Evolutionary conservation across 2,797 vertebrate genomes (phyloP).

Genomic region (Fistularia tabacaria): DNA sequence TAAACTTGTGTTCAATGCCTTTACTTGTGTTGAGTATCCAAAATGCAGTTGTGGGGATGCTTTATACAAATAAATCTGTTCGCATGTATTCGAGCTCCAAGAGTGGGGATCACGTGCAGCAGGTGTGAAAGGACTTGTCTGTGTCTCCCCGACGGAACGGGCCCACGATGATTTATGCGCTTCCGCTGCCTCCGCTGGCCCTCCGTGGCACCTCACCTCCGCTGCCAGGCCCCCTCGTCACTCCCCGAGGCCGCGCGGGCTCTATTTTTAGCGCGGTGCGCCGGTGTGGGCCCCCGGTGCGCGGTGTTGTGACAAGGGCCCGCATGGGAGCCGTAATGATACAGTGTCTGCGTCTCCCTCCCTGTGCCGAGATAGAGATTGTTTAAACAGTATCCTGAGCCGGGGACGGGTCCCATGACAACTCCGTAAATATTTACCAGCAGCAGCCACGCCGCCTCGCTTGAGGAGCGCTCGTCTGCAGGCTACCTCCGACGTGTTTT

Average conservation of each 20-base stretch:
- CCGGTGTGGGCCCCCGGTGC: constrained; percentile 54
- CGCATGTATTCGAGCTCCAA: too few species aligned
- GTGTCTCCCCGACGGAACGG: too few species aligned
- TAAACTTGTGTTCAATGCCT: too few species aligned
- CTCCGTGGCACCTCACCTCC: constrained; percentile 30
- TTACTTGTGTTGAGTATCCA: too few species aligned
- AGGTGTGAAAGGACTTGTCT: too few species aligned
- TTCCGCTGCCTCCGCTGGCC: constrained; percentile 19
- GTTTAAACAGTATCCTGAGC: constrained; percentile 80
- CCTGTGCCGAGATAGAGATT: constrained; percentile 71
- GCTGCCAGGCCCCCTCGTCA: constrained; percentile 12
- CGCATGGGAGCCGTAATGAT: constrained; percentile 71
- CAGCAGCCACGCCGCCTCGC: constrained; percentile 47
- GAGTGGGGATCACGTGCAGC: too few species aligned
- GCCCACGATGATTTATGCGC: too few species aligned
- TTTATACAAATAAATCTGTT: too few species aligned
- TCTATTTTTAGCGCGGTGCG: constrained; percentile 66
- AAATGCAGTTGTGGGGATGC: too few species aligned
- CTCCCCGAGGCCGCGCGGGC: constrained; percentile 7
- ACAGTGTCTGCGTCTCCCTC: constrained; percentile 70
- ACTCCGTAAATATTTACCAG: constrained; percentile 82
- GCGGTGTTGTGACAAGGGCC: constrained; percentile 70
- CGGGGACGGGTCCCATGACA: constrained; percentile 79
- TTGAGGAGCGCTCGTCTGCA: constrained; percentile 61
- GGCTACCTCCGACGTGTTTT: constrained; percentile 62